These are phyloP conservation scores for Cosmia trapezina DNA, from an alignment of 2,888 invertebrate species.

Conservation along the genomic window DNA sequence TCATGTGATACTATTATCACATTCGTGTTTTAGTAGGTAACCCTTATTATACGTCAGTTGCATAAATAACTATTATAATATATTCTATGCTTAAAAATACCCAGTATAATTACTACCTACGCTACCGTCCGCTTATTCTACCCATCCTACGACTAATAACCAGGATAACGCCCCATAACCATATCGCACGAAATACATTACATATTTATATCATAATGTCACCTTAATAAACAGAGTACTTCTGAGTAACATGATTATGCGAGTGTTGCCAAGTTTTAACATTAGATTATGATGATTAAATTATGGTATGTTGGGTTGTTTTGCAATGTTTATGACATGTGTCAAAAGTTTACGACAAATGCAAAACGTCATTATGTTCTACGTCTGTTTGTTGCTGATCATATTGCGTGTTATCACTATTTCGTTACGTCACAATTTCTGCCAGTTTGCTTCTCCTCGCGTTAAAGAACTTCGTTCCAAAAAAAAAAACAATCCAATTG, in stretches of 20 bases:
- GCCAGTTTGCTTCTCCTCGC: no score
- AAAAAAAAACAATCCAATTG: no score
- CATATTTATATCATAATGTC: conserved; percentile 27
- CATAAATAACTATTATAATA: no score
- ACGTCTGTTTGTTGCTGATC: no score
- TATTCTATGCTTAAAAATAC: neutral
- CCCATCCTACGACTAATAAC: neutral
- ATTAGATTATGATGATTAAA: conserved; percentile 38
- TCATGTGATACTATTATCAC: no score
- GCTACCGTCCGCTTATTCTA: neutral
- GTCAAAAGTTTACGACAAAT: no score
- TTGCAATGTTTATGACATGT: neutral
- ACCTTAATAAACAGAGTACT: conserved; percentile 6
- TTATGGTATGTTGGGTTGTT: conserved; percentile 6
- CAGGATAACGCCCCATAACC: conserved; percentile 1
- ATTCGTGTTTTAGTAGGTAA: no score
- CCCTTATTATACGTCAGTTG: no score
- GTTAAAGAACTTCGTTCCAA: no score
- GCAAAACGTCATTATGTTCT: no score
- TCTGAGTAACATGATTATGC: conserved; percentile 11
- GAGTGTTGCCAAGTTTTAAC: conserved; percentile 38
- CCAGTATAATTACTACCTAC: neutral
- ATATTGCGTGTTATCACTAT: no score
- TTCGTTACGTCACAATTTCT: no score
- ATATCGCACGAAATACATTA: conserved; percentile 11